A percentile compares a stretch with the other conserved stretches of the same genome.
Evolutionary conservation across 2,113 vertebrate genomes (phyloP).

Genomic region (Chauna torquata): DNA sequence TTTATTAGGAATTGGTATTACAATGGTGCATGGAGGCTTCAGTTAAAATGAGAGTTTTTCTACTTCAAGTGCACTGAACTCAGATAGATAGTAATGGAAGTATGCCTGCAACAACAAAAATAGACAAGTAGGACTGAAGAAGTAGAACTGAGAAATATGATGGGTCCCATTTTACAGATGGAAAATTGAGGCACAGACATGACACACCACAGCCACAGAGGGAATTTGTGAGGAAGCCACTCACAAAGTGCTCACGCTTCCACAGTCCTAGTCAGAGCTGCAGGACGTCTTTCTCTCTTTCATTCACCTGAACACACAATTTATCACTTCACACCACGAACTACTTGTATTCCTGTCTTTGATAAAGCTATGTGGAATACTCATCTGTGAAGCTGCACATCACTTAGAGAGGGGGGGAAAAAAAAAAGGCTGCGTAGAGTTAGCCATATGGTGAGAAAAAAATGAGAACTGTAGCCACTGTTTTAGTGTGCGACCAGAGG

Average conservation of each 20-base stretch:
- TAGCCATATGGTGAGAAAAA: neutral
- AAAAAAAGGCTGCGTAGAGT: neutral
- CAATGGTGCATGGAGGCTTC: neutral
- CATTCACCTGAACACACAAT: neutral
- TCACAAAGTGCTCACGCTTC: neutral
- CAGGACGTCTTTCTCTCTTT: neutral
- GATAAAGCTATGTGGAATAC: neutral
- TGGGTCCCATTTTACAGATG: neutral
- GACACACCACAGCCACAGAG: neutral
- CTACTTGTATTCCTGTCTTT: neutral
- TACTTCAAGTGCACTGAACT: neutral
- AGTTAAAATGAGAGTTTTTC: neutral
- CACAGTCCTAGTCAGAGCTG: neutral
- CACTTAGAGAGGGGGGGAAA: neutral
- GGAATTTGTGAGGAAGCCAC: neutral
- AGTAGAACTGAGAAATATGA: neutral
- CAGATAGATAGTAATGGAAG: neutral
- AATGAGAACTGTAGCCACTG: neutral
- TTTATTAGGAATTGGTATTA: neutral
- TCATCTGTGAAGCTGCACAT: neutral
- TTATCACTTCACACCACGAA: neutral
- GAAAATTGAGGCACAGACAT: neutral
- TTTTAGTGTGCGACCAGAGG: accelerated
- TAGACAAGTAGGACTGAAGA: neutral
- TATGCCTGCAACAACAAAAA: neutral